phyloP scores from a whole-genome alignment of 2,113 vertebrate species.

The Aythya baeri region DNA sequence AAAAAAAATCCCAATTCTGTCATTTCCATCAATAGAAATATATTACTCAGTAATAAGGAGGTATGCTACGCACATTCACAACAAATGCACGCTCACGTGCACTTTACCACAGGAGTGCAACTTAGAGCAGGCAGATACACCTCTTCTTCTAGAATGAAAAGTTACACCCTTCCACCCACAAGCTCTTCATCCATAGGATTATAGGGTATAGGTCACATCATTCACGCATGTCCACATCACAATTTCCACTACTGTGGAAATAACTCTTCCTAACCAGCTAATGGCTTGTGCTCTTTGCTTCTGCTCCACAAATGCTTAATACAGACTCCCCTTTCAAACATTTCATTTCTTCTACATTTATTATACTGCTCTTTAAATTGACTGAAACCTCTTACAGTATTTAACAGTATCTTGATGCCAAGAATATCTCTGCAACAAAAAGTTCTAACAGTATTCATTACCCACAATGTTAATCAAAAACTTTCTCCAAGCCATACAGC shows the following conservation, averaged over 20 bases:
- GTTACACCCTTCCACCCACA: neutral
- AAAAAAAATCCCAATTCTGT: neutral
- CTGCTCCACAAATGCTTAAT: neutral
- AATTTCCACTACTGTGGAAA: neutral
- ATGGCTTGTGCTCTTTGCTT: neutral
- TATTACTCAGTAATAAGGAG: neutral
- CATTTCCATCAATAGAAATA: neutral
- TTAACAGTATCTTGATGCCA: neutral
- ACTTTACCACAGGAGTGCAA: neutral
- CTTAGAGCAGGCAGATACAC: neutral
- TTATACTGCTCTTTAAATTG: neutral
- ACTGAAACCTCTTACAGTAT: neutral
- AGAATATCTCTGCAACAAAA: neutral
- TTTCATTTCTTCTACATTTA: neutral
- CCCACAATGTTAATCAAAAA: neutral
- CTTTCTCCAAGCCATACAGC: neutral
- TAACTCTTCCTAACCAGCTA: neutral
- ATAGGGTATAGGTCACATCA: neutral
- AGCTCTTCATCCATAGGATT: neutral
- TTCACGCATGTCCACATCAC: neutral
- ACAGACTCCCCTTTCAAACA: neutral
- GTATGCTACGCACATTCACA: neutral
- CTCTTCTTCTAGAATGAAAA: neutral
- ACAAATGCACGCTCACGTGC: accelerated
- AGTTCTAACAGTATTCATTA: neutral